Percentiles rank a stretch among this genome's conserved stretches.
These are phyloP conservation scores for Artibeus jamaicensis DNA, from an alignment of 2,797 vertebrate genomes.

Conservation along the genomic window DNA sequence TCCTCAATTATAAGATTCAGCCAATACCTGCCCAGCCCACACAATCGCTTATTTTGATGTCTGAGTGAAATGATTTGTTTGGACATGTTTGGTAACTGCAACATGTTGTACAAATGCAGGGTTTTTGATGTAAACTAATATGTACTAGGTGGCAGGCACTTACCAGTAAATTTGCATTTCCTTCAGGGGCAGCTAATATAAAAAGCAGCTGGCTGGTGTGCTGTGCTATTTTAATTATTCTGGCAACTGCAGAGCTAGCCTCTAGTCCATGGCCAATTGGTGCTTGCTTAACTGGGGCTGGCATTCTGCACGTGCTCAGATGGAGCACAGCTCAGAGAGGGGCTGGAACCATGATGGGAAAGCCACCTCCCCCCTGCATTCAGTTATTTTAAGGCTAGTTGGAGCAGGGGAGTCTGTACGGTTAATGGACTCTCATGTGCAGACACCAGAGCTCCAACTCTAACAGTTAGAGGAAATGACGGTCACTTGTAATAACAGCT, in stretches of 20 bases:
- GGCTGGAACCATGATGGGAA: background rate
- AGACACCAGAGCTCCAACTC: slow-evolving; percentile 3
- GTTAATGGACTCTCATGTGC: background rate
- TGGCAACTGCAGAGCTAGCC: slow-evolving; percentile 26
- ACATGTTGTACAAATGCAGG: background rate
- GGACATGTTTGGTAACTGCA: background rate
- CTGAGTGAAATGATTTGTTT: background rate
- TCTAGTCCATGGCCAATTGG: slow-evolving; percentile 34
- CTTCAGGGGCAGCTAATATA: slow-evolving; percentile 23
- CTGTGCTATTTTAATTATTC: slow-evolving; percentile 37
- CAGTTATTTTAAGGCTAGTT: background rate
- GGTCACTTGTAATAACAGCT: background rate
- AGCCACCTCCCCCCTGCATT: background rate
- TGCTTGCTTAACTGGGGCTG: background rate
- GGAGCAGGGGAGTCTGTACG: background rate
- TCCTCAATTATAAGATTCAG: slow-evolving; percentile 4
- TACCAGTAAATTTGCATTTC: background rate
- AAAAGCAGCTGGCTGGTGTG: slow-evolving; percentile 51
- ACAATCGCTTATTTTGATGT: background rate
- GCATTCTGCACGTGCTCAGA: background rate
- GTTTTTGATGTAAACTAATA: background rate
- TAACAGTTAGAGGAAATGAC: background rate
- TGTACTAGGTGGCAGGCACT: background rate
- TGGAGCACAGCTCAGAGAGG: background rate
- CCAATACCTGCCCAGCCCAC: background rate